These are phyloP conservation scores for Loriculus beryllinus DNA, from an alignment of 2,797 vertebrate genomes.

Conservation along the genomic window DNA sequence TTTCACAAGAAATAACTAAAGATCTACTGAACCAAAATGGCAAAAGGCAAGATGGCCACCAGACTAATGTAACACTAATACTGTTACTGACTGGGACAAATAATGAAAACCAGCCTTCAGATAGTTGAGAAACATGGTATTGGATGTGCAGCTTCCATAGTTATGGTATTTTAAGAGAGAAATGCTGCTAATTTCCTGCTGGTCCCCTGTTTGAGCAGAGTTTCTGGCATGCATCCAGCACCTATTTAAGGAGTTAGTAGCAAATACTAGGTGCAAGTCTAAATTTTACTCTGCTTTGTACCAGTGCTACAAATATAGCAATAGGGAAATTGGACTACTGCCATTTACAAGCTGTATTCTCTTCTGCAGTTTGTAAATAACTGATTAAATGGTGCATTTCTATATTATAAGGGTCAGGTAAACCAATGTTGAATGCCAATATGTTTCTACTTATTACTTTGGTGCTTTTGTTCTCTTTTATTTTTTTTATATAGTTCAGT, in stretches of 20 bases:
- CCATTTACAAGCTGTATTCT: neutral
- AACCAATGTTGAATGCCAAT: neutral
- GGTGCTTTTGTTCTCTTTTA: neutral
- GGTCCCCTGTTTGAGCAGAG: neutral
- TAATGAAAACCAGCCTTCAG: neutral
- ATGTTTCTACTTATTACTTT: conserved; percentile 33
- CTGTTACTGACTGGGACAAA: neutral
- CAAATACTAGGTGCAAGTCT: neutral
- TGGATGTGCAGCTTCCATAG: neutral
- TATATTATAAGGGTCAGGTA: conserved; percentile 39
- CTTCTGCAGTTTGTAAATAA: conserved; percentile 15
- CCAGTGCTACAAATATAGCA: neutral
- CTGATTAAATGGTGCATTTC: conserved; percentile 7
- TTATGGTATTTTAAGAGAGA: neutral
- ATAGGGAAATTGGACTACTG: neutral
- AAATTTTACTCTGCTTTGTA: neutral
- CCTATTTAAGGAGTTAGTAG: neutral
- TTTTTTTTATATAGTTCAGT: conserved; percentile 34
- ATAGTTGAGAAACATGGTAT: neutral
- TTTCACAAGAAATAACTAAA: neutral
- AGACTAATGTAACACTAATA: neutral
- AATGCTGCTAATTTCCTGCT: neutral
- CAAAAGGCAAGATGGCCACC: neutral
- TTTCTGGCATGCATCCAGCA: neutral
- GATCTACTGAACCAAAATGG: neutral